These are phyloP conservation scores for Anoplolepis gracilipes DNA, from an alignment of 1,140 invertebrate genomes.

Conservation along the genomic window DNA sequence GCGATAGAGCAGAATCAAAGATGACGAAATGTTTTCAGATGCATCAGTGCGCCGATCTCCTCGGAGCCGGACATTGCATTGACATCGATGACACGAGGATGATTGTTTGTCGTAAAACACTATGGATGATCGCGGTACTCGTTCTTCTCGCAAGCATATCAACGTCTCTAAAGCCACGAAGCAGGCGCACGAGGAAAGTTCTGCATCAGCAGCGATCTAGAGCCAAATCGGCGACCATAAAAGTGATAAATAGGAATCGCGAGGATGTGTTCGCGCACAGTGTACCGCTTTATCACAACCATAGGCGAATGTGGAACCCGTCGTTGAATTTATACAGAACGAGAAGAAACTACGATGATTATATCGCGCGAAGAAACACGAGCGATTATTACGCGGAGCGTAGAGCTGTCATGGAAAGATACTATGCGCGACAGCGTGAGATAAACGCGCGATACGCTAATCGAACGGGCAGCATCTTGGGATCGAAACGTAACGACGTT, in stretches of 20 bases:
- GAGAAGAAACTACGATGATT: neutral
- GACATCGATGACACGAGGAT: conserved; percentile 34
- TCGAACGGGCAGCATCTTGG: neutral
- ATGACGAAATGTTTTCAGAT: neutral
- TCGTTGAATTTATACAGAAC: too few species aligned
- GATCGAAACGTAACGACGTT: neutral
- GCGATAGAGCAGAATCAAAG: conserved; percentile 68
- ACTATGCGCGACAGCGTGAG: conserved; percentile 66
- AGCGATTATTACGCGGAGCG: conserved; percentile 72
- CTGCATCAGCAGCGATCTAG: neutral
- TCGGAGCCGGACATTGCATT: neutral
- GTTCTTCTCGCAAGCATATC: neutral
- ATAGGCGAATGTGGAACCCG: too few species aligned
- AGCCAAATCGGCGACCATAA: neutral
- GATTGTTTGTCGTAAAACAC: conserved; percentile 12
- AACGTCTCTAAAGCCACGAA: neutral
- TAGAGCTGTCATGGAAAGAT: conserved; percentile 74
- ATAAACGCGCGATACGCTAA: conserved; percentile 68
- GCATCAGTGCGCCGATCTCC: conserved; percentile 45
- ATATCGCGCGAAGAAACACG: conserved; percentile 1
- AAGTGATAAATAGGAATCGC: neutral
- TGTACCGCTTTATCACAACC: neutral
- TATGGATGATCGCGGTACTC: neutral
- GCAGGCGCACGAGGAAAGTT: neutral
- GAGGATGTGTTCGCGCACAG: neutral